Evolutionary conservation across 2,797 vertebrate species (phyloP).

Genomic region (Zalophus californianus): DNA sequence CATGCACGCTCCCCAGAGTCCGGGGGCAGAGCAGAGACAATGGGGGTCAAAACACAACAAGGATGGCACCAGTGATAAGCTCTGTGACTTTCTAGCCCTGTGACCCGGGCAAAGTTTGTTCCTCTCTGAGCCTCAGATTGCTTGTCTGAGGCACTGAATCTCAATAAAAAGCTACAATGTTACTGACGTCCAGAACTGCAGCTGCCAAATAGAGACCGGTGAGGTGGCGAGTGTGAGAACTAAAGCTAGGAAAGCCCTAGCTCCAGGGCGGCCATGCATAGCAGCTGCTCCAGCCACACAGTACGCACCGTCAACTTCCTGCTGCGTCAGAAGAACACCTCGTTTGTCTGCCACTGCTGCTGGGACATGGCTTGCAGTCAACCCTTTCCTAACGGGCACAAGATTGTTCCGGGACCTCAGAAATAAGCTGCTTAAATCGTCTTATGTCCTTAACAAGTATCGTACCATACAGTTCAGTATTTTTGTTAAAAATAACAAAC

Average conservation of each 20-base stretch:
- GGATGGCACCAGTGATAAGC: fast-evolving
- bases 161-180: too few species aligned
- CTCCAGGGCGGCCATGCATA: fast-evolving
- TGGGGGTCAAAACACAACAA: background rate
- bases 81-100: background rate
- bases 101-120: background rate
- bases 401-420: background rate
- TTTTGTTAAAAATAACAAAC: background rate
- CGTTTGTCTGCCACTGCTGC: fast-evolving
- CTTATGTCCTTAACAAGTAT: background rate
- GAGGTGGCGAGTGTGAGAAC: background rate
- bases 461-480: background rate
- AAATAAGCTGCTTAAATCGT: background rate
- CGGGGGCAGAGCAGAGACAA: background rate
- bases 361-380: fast-evolving
- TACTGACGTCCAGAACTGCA: background rate
- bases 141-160: background rate
- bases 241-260: fast-evolving
- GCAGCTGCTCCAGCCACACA: fast-evolving
- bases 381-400: too few species aligned
- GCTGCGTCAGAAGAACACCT: fast-evolving
- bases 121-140: background rate
- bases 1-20: background rate
- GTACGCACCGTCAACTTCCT: fast-evolving
- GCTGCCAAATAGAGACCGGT: background rate